Conservation (phyloP, 2,797 vertebrate species). For the Capromys pilorides region DNA sequence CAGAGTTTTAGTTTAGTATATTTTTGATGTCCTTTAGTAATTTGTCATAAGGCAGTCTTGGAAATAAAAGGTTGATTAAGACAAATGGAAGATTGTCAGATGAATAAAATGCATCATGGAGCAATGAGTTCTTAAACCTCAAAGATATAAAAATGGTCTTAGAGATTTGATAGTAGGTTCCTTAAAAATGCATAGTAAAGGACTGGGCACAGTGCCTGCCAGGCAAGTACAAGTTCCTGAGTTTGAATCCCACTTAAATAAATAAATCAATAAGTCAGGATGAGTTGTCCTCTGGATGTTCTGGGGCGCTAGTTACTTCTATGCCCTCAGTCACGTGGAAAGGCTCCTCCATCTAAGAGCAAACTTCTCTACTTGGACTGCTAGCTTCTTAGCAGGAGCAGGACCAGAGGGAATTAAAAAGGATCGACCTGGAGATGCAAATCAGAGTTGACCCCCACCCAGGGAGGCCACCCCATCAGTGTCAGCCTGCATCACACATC, state of each 20-base stretch:
- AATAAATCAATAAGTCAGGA: neutral
- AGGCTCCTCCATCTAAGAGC: neutral
- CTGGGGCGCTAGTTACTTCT: neutral
- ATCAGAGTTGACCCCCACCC: neutral
- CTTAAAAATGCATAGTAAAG: neutral
- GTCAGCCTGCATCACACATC: neutral
- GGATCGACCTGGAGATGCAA: neutral
- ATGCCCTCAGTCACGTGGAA: neutral
- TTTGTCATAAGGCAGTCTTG: neutral
- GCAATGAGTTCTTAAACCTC: constrained; percentile 1
- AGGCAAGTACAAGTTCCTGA: no score
- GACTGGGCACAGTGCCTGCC: no score
- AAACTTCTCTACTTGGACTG: neutral
- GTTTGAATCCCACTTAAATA: no score
- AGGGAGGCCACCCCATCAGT: neutral
- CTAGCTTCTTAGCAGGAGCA: neutral
- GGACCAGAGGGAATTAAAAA: neutral
- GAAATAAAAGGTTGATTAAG: neutral
- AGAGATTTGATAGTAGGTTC: neutral
- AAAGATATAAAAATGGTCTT: neutral
- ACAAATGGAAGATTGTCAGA: neutral
- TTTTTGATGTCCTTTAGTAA: neutral
- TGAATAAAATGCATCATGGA: neutral
- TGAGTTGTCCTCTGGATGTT: neutral
- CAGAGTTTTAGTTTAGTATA: neutral